phyloP scores from a whole-genome alignment of 35 echinoderm and acorn worm species.

The Heliocidaris erythrogramma region DNA sequence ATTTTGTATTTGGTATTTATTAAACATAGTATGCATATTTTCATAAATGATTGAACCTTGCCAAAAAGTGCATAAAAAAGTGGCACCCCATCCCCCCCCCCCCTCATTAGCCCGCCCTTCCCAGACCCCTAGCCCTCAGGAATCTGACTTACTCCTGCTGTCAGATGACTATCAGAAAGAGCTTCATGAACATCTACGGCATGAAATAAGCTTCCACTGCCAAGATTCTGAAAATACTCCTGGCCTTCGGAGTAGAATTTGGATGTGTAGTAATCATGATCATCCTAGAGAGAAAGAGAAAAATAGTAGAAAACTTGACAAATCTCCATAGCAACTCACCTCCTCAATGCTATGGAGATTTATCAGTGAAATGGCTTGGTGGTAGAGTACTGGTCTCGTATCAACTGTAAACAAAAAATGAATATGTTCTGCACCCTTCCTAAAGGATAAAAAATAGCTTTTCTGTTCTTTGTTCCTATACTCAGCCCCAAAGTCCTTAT shows the following conservation, averaged over 20 bases:
- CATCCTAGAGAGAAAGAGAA: not conserved
- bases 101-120: not conserved
- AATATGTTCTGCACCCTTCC: no score
- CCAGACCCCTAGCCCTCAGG: not conserved
- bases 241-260: not conserved
- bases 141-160: constrained; percentile 41
- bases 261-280: constrained; percentile 39
- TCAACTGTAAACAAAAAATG: no score
- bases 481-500: no score
- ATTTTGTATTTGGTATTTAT: no score
- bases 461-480: no score
- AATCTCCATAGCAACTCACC: no score
- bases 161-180: constrained; percentile 43
- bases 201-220: not conserved
- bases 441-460: no score
- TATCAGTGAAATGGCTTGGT: no score
- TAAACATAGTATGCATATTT: not conserved
- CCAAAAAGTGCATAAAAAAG: no score
- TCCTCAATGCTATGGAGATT: no score
- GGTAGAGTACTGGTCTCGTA: no score
- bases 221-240: constrained; percentile 36
- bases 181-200: constrained; percentile 33
- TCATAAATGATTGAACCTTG: not conserved
- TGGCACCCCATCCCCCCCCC: not conserved
- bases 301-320: no score